Evolutionary conservation across 37 sponge, comb jelly and placozoan species (phyloP), one percentile per base, ranked within the genome.

Genomic region (Axinella damicornis): DNA sequence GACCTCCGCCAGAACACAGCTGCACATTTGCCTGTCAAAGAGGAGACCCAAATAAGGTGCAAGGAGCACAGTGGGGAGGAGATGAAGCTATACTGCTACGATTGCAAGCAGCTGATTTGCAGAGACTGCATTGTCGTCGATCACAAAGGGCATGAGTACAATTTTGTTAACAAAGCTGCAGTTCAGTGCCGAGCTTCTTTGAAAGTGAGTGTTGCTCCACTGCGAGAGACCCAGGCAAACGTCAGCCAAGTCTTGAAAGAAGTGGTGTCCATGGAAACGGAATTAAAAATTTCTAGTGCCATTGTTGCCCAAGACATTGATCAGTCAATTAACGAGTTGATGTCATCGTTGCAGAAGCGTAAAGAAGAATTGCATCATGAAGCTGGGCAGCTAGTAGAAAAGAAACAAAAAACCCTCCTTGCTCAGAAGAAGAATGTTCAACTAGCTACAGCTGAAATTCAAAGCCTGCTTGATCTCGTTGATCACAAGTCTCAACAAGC

Each of bases 71-170:
- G 46, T 46, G 33, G 33, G 33, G 34, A 67, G 19, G 2, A 19
- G 33, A 30, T 67, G 33, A 67, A 67, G 68, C 68, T 67, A 16
- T 67, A 67, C 68, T 67, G 68, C 68, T 34, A 34, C 32, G 68
- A 67, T 34, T 67, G 68, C 68, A 30, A 67, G 33, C 27, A 67
- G 68, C 9, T 67, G 68, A 34, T 67, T 14, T 67, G 68, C 28
- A 30, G 68, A 19, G 68, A 67, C 33, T 67, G 68, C 68, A 67
- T 67, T 11, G 5, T 67, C 2, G 28, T 28, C 33, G 68, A 67
- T 34, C 68, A 67, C 68, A 67, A 67, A 67, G 68, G 28, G 12
- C 68, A 67, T 31, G 33, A 31, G 32, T 67, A 67, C 28, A 34
- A 30, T 19, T 67, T 67, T 67, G 68, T 67, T 67, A 34, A 33